phyloP scores from a whole-genome alignment of 2,888 invertebrate genomes.

The Oscheius sp. region DNA sequence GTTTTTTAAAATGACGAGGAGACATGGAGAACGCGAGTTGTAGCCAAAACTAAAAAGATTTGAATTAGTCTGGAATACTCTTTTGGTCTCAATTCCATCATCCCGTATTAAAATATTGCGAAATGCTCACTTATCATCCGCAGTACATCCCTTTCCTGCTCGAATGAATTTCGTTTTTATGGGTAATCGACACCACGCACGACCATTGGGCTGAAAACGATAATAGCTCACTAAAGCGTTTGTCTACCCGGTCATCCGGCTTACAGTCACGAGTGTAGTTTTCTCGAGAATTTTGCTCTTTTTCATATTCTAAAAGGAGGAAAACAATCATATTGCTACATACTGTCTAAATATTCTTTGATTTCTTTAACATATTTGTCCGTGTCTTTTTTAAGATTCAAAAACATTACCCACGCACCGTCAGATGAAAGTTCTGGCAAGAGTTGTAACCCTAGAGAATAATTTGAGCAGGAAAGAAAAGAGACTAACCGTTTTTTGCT shows the following conservation, averaged over 20 bases:
- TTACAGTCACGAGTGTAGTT: conserved; percentile 3
- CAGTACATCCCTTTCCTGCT: conserved; percentile 15
- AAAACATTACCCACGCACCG: conserved; percentile 4
- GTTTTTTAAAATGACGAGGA: conserved; percentile 5
- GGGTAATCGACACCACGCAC: conserved; percentile 19
- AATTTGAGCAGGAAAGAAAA: not conserved
- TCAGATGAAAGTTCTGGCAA: conserved; percentile 5
- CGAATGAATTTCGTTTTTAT: conserved; percentile 16
- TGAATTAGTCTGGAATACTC: no score
- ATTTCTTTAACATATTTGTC: not conserved
- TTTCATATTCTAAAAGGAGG: conserved; percentile 9
- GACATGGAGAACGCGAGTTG: not conserved
- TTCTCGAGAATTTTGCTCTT: conserved; percentile 1
- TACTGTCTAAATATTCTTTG: not conserved
- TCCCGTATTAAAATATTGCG: not conserved
- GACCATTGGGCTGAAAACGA: not conserved
- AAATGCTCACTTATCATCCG: conserved; percentile 6
- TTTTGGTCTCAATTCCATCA: no score
- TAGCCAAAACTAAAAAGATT: conserved; percentile 10
- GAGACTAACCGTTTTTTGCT: conserved; percentile 7
- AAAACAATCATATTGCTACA: not conserved
- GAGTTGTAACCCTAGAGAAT: conserved; percentile 9
- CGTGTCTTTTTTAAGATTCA: not conserved
- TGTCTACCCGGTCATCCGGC: conserved; percentile 1
- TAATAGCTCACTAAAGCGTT: not conserved